These are phyloP conservation scores for Brachylomia viminalis DNA, from an alignment of 2,888 invertebrate genomes.

Conservation along the genomic window DNA sequence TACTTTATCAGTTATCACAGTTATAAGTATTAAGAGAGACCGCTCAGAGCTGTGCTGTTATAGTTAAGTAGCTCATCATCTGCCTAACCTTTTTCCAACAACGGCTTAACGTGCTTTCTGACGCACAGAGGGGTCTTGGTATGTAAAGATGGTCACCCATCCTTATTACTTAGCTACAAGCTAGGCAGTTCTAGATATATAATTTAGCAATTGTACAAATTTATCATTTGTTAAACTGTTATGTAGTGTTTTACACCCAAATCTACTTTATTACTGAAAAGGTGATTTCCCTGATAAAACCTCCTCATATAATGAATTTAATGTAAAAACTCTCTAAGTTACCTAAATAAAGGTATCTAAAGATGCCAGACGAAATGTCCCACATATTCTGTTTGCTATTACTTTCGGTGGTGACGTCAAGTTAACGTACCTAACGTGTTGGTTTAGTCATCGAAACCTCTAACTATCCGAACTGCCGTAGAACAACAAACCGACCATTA, in stretches of 20 bases:
- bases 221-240: too few species aligned
- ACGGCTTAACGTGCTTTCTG: too few species aligned
- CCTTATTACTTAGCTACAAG: too few species aligned
- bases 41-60: too few species aligned
- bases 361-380: not conserved
- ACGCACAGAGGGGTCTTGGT: too few species aligned
- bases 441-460: slow-evolving; percentile 16
- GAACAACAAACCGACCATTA: slow-evolving; percentile 3
- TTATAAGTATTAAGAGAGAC: not conserved
- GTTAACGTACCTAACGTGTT: slow-evolving; percentile 6
- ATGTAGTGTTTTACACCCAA: too few species aligned
- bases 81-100: too few species aligned
- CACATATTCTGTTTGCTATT: slow-evolving; percentile 15
- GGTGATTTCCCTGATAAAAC: too few species aligned
- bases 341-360: not conserved
- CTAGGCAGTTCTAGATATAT: not conserved
- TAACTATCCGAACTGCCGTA: slow-evolving; percentile 2
- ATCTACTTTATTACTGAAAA: too few species aligned
- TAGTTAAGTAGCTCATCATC: not conserved
- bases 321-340: not conserved
- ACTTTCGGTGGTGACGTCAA: slow-evolving; percentile 40
- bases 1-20: too few species aligned
- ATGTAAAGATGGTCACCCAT: too few species aligned
- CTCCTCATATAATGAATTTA: not conserved
- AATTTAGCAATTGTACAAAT: too few species aligned